Conservation (phyloP, 2,888 invertebrate genomes). For the Leptopilina syphax region DNA sequence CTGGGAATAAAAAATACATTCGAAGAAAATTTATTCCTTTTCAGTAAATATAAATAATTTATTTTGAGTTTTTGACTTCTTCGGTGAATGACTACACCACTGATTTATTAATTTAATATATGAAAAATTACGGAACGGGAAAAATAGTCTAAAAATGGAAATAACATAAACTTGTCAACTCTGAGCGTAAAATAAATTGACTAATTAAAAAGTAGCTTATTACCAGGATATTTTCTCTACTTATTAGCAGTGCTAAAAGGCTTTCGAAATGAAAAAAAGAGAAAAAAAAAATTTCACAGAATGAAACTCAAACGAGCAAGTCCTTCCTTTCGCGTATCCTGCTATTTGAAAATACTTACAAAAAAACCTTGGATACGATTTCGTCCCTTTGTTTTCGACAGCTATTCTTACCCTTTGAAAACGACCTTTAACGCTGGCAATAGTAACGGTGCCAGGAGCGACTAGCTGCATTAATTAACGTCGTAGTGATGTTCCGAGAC, state of each 20-base stretch:
- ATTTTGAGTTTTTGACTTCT: too few relatives aligned
- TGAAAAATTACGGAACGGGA: too few relatives aligned
- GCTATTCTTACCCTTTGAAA: slow-evolving; percentile 27
- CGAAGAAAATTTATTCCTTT: too few relatives aligned
- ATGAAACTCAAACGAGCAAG: background rate
- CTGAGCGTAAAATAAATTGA: background rate
- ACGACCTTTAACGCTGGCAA: slow-evolving; percentile 32
- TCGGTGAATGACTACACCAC: too few relatives aligned
- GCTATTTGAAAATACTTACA: slow-evolving; percentile 3
- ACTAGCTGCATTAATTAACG: slow-evolving; percentile 67
- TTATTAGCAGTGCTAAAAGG: background rate
- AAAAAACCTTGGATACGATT: background rate
- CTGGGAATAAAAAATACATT: too few relatives aligned
- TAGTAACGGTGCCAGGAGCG: slow-evolving; percentile 58
- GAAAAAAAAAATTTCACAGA: background rate
- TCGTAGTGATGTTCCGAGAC: slow-evolving; percentile 58
- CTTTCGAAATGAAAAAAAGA: slow-evolving; percentile 7
- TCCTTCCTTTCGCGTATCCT: background rate
- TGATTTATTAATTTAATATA: too few relatives aligned
- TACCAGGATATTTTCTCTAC: background rate
- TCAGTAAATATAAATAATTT: too few relatives aligned
- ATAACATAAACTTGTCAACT: background rate
- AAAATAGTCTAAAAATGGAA: background rate
- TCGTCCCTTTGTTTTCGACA: slow-evolving; percentile 27
- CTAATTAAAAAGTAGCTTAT: slow-evolving; percentile 22